Evolutionary conservation across 2,113 vertebrate species (phyloP), one percentile per base, ranked within the genome.

Genomic region (Cochlearius cochlearius): DNA sequence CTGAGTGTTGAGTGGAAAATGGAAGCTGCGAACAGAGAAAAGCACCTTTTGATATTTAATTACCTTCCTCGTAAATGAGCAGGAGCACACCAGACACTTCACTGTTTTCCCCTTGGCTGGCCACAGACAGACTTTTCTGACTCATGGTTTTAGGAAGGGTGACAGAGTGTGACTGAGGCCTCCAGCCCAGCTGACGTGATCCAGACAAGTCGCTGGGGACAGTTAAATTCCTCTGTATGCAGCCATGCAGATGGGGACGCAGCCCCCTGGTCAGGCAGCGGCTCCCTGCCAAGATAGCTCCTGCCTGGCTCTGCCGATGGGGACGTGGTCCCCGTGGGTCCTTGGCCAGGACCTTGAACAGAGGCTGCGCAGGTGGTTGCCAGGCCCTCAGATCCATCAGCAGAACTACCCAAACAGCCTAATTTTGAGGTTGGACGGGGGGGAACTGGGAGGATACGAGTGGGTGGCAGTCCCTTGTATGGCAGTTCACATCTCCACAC

Each of bases 81-180:
- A 3, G 58, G 36, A 88, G 27, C 59, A 64, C 27, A 36, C 23
- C 30, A 29, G 62, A 36, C 5, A 10, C 34, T 32, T 69, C 56
- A 64, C 11, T 2, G 2, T 2, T 66, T 96, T 94, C 63, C 27
- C 29, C 0, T 0, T 34, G 75, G 53, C 5, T 0, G 4, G 50
- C 11, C 52, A 56, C 12, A 55, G 19, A 41, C 0, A 30, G 26
- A 27, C 49, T 79, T 67, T 69, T 59, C 19, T 76, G 72, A 36
- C 34, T 68, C 23, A 11, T 1, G 2, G 34, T 55, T 21, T 76
- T 38, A 38, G 58, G 23, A 88, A 25, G n/a, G 34, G 11, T 49
- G 34, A 8, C 58, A 86, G 58, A 82, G 22, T 13, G 10, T 68
- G 90, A 20, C 32, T 0, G 2, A 92, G 27, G 17, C 13, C 29